Conservation (phyloP, 1,140 invertebrate genomes). For the Rhagoletis pomonella region DNA sequence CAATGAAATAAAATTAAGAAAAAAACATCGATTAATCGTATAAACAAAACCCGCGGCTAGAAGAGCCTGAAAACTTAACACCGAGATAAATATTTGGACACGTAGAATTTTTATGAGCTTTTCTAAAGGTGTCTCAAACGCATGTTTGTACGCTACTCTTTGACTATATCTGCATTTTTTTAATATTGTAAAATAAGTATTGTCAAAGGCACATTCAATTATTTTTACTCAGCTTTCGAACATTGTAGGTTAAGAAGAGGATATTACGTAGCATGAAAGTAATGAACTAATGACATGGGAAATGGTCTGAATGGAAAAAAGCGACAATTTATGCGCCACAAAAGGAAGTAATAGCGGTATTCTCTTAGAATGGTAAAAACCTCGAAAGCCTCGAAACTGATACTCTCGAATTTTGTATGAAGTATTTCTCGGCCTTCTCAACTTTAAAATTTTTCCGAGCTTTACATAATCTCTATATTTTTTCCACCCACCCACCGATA, state of each 20-base stretch:
- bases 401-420: no score
- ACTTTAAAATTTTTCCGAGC: no score
- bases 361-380: no score
- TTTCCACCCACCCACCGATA: neutral
- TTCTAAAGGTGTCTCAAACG: neutral
- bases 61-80: neutral
- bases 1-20: conserved; percentile 20
- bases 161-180: neutral
- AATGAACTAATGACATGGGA: neutral
- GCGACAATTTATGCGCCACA: no score
- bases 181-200: neutral
- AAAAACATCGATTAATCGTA: neutral
- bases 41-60: neutral
- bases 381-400: no score
- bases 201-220: no score
- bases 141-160: neutral
- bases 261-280: neutral
- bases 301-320: no score
- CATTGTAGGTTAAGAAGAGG: neutral
- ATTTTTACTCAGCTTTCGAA: neutral
- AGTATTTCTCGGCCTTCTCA: no score
- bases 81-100: neutral
- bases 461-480: no score
- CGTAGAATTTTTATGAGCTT: neutral
- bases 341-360: no score